Evolutionary conservation across 2,888 invertebrate species (phyloP), one percentile per base, ranked within the genome.

Genomic region (Nipponacmea schrenckii): DNA sequence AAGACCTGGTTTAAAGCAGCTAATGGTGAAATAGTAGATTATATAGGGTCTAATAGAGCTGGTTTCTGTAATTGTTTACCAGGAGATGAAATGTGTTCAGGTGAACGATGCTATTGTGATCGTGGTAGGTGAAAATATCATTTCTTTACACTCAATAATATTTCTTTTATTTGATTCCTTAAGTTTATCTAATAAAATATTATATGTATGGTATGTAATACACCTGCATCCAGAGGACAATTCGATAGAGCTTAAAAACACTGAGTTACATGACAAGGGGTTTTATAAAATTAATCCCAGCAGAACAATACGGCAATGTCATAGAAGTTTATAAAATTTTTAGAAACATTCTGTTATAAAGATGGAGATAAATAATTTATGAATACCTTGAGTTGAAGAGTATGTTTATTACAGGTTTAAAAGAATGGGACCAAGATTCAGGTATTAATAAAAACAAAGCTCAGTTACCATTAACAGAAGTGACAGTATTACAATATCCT

Each of bases 61-160:
- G 82, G 83, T 1, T 74, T 71, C 68, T 85, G 85, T 77, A 56
- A 77, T 27, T 92, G 92, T 81, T 90, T 93, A 84, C 93, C 94
- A 77, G 94, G 94, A 84, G 93, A 85, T 67, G 39, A 39, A 39
- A 94, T 94, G 69, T 96, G 96, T 89, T 93, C 94, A 67, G 94
- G 94, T 87, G 92, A 94, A 84, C 94, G 94, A 81, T 97, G 97
- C 90, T 96, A 96, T 89, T 97, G 97, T 86, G 97, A 97, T 89
- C 93, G 93, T 68, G 77, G 83, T 82, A 70, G 72, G 79, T 75
- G 26, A 10, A 39, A 8, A 39, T 39, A 8, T 39, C 39, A 62
- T 67, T 66, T 44, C 65, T 71, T 24, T 68, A 75, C 76, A 71
- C 15, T 67, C 71, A 7, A 67, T 68, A 63, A 24, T n/a, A 17